A percentile compares a stretch with the other conserved stretches of the same genome.
Evolutionary conservation across 64 coral and sea anemone species (phyloP).

Genomic region (Porites australiensis): DNA sequence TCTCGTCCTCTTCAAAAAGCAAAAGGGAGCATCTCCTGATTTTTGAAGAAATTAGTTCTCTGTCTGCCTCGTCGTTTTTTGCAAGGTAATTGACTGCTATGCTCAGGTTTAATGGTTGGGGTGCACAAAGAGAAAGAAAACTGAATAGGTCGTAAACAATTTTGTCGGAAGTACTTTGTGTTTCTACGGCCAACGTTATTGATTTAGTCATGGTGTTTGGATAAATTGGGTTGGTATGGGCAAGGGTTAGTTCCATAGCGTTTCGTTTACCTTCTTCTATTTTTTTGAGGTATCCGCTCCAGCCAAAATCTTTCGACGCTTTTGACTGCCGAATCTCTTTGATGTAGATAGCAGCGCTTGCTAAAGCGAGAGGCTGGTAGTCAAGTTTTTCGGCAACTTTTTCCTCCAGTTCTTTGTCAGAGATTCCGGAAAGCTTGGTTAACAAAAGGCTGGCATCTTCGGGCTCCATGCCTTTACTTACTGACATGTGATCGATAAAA

Average conservation of each 20-base stretch:
- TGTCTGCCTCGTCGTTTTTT: constrained; percentile 11
- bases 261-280: background rate
- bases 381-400: constrained; percentile 10
- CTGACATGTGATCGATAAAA: constrained; percentile 14
- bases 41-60: constrained; percentile 17
- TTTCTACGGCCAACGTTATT: background rate
- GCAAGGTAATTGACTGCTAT: constrained; percentile 25
- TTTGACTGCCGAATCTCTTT: background rate
- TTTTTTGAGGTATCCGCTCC: constrained; percentile 11
- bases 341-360: constrained; percentile 55
- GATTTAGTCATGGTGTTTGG: background rate
- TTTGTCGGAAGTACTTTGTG: background rate
- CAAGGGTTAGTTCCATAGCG: background rate
- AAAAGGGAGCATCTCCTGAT: constrained; percentile 23
- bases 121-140: constrained; percentile 28
- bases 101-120: constrained; percentile 4
- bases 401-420: background rate
- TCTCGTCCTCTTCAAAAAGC: constrained; percentile 14
- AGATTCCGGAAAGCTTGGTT: constrained; percentile 37
- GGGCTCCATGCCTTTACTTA: constrained; percentile 54
- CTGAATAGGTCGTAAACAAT: constrained; percentile 15
- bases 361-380: constrained; percentile 4
- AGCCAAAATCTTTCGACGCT: background rate
- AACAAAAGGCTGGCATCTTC: background rate
- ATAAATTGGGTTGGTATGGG: constrained; percentile 10